Evolutionary conservation across 2,113 vertebrate species (phyloP), one percentile per base, ranked within the genome.

Genomic region (Rhodinocichla rosea): DNA sequence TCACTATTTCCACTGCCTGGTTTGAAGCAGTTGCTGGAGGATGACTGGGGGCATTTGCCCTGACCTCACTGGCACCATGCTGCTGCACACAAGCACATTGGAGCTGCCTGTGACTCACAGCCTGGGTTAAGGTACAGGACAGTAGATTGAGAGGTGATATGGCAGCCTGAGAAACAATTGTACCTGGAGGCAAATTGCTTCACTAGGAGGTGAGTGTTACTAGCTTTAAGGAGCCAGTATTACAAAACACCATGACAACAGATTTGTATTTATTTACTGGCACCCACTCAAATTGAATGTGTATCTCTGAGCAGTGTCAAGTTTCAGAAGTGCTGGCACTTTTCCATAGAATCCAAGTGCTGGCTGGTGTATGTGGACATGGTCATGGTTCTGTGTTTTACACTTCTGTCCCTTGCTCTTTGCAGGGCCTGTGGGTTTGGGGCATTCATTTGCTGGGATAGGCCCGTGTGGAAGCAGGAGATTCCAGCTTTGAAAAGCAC

Each of bases 221-320:
- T 33, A 27, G 45, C 69, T 77, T 75, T 65, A 92, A 94, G 94
- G 13, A 56, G 37, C 55, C 39, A 30, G 22, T 84, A n/a, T 94
- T 92, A 79, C 8, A 26, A 95, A 97, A 94, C 80, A 64, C 49
- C 53, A 88, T 90, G 62, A 94, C 93, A 91, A 96, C 40, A 1
- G 52, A 78, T 88, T 78, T 94, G 55, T 94, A 20, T 96, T 97
- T 97, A 87, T 94, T 94, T 96, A 89, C 67, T 84, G 70, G 84
- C 82, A 45, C 80, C 39, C 22, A 42, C 92, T 87, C 90, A 85
- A 44, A 42, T 69, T 53, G 50, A 86, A 42, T 44, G 40, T 37
- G 90, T 68, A 76, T 91, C 71, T 96, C 59, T 62, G 69, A 80
- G 44, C 15, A 85, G 76, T 5, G 53, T 70, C 92, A 78, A 24